Evolutionary conservation across 2,797 vertebrate species (phyloP), one percentile per base, ranked within the genome.

Genomic region (Ctenosaura bakeri): DNA sequence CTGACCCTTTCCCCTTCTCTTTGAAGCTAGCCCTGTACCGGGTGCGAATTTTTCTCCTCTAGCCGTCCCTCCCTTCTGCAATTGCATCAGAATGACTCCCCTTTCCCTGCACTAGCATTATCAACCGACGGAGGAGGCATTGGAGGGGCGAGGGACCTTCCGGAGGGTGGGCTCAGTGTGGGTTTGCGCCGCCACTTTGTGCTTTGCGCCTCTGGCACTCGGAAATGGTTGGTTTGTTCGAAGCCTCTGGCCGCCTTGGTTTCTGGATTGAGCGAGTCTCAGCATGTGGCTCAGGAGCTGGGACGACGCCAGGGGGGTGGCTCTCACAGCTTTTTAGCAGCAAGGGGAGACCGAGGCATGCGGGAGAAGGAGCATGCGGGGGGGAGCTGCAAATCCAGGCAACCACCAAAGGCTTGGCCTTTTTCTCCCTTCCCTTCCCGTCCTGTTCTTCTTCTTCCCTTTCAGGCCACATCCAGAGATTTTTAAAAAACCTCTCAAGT

Each of bases 161-260:
- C 24, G 5, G 84, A 26, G 2, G 82, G 52, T 76, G 86, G 93
- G 46, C 4, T 35, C 22, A 8, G n/a, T 3, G 9, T 14, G 88
- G 83, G 12, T 46, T 62, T 71, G 83, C 89, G 26, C 64, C 42
- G 16, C 54, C 35, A 20, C 77, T 29, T 35, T 26, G 46, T 92
- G 96, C 96, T 96, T 96, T 96, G 96, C 89, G 95, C 90, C 88
- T 71, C 84, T 88, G 91, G 93, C 94, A 82, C 79, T 78, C 76
- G 71, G 83, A 81, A 83, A 29, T 64, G 80, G 77, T 79, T 29
- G 4, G 66, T 73, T 64, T n/a, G 82, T 88, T 92, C 16, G 3
- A 18, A 83, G 54, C 78, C 66, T 50, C 22, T n/a, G 3, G 56
- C 32, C 9, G 10, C 62, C 76, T 85, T 32, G 42, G 22, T 35